Evolutionary conservation across 2,888 invertebrate genomes (phyloP).

Genomic region (Luperina nickerlii): DNA sequence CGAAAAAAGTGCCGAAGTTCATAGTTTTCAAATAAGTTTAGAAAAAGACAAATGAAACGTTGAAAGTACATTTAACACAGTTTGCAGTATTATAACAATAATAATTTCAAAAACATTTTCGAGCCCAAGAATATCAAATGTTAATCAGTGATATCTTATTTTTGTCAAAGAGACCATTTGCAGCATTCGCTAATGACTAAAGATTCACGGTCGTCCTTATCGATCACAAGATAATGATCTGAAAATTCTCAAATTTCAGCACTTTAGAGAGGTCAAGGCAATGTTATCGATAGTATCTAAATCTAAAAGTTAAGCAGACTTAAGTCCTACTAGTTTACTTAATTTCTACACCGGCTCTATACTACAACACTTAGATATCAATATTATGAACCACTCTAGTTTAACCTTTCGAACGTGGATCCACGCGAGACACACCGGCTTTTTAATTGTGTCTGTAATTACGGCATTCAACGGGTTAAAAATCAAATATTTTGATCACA

Average conservation of each 20-base stretch:
- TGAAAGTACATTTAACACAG: background rate
- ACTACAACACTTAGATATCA: background rate
- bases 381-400: background rate
- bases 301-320: background rate
- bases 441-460: too few species aligned
- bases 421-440: too few species aligned
- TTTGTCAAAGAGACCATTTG: constrained; percentile 13
- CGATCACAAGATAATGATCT: constrained; percentile 30
- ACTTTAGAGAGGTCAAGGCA: background rate
- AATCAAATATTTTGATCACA: background rate
- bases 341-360: too few species aligned
- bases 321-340: too few species aligned
- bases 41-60: background rate
- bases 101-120: background rate
- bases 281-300: constrained; percentile 4
- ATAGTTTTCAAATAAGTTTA: background rate
- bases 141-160: constrained; percentile 8
- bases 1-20: background rate
- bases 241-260: constrained; percentile 20
- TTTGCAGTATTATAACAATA: background rate
- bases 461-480: too few species aligned
- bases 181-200: constrained; percentile 22
- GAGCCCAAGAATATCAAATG: constrained; percentile 31
- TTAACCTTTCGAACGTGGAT: background rate
- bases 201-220: constrained; percentile 22